Conservation (phyloP, 2,113 vertebrate species). For the Spilogale gracilis region DNA sequence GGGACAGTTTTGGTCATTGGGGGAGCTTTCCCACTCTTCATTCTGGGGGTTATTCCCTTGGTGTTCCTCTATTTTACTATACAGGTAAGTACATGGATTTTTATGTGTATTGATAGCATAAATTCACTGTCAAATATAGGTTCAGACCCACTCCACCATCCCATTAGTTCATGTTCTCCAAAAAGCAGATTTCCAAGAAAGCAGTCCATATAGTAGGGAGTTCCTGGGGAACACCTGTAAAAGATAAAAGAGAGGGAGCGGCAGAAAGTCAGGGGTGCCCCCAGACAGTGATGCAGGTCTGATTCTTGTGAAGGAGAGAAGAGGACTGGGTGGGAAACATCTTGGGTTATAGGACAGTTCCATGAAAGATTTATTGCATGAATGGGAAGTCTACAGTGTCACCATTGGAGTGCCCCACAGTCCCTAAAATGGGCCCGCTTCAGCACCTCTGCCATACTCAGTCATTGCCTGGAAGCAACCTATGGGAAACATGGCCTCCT, state of each 20-base stretch:
- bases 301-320: not conserved
- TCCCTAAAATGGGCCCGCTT: not conserved
- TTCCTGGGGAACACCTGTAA: not conserved
- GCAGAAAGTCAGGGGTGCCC: not conserved
- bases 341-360: not conserved
- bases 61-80: constrained; percentile 83
- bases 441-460: not conserved
- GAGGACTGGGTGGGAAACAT: not conserved
- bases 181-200: not conserved
- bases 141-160: not conserved
- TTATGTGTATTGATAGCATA: not conserved
- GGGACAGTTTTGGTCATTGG: constrained; percentile 84
- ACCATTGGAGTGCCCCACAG: not conserved
- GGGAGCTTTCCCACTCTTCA: constrained; percentile 82
- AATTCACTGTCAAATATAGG: not conserved
- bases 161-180: not conserved
- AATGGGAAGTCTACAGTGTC: not conserved
- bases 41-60: constrained; percentile 83
- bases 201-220: not conserved
- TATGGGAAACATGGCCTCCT: not conserved
- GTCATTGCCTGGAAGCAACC: not conserved
- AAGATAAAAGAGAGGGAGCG: not conserved
- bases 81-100: constrained; percentile 80
- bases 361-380: not conserved
- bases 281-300: not conserved